Conservation (phyloP, 2,797 vertebrate species). For the Euthynnus affinis region DNA sequence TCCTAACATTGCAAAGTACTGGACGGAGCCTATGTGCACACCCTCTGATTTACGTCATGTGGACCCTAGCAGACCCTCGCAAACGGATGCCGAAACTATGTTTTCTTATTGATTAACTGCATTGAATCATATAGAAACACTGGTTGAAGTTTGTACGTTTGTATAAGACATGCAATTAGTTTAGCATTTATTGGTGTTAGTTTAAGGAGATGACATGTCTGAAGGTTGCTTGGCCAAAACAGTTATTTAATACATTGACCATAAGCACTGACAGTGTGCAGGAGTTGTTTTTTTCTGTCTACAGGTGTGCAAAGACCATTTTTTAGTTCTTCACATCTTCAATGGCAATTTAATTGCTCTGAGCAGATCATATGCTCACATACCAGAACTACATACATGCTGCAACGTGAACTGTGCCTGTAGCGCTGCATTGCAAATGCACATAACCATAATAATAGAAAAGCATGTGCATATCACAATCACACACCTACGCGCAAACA, state of each 20-base stretch:
- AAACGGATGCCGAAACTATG: too few species aligned
- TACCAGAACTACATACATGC: neutral
- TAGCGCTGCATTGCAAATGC: constrained; percentile 34
- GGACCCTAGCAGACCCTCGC: too few species aligned
- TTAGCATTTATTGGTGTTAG: neutral
- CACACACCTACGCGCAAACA: constrained; percentile 36
- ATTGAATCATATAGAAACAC: constrained; percentile 11
- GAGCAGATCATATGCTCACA: constrained; percentile 11
- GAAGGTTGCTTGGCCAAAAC: neutral
- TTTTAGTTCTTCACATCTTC: neutral
- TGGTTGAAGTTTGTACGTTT: neutral
- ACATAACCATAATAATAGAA: constrained; percentile 16
- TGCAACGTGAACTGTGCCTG: constrained; percentile 20
- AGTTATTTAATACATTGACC: neutral
- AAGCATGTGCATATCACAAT: constrained; percentile 14
- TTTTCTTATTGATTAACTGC: too few species aligned
- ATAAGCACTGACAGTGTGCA: neutral
- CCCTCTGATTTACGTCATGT: too few species aligned
- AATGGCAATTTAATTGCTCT: neutral
- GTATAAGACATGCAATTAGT: neutral
- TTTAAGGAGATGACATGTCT: neutral
- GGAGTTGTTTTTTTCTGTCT: too few species aligned
- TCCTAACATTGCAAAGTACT: too few species aligned
- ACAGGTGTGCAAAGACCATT: too few species aligned
- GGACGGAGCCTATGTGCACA: too few species aligned